phyloP scores from a whole-genome alignment of 2,888 invertebrate genomes.

The Psylliodes chrysocephalus region DNA sequence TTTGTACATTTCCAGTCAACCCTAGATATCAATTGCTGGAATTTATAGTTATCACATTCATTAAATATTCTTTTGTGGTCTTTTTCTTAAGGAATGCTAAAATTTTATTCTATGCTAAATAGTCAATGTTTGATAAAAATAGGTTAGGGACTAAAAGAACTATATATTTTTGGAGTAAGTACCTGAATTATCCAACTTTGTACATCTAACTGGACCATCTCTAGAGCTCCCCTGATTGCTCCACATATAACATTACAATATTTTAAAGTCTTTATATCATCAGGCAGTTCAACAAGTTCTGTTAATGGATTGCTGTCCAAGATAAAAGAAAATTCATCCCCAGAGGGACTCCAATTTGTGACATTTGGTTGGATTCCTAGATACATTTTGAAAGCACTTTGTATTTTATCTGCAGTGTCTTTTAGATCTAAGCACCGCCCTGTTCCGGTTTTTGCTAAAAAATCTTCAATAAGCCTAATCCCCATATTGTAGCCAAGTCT shows the following conservation, averaged over 20 bases:
- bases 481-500: conserved; percentile 99
- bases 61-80: too few species aligned
- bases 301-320: conserved; percentile 96
- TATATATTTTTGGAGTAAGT: too few species aligned
- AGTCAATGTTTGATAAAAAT: too few species aligned
- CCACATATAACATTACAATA: conserved; percentile 96
- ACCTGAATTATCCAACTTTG: conserved; percentile 89
- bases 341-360: conserved; percentile 92
- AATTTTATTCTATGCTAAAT: too few species aligned
- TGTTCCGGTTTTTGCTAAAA: conserved; percentile 89
- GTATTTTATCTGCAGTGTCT: conserved; percentile 96
- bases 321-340: conserved; percentile 96
- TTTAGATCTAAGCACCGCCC: conserved; percentile 94
- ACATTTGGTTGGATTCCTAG: conserved; percentile 93
- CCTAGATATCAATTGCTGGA: too few species aligned
- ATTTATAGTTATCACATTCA: too few species aligned
- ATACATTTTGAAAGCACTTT: conserved; percentile 84
- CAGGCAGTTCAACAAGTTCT: conserved; percentile 96
- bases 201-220: conserved; percentile 98
- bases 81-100: too few species aligned
- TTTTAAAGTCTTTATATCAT: conserved; percentile 81
- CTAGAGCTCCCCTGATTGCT: conserved; percentile 90
- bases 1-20: too few species aligned
- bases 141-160: too few species aligned
- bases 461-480: conserved; percentile 96